Base-by-base conservation (phyloP, 2,113 vertebrate genomes). In the Cyprinodon brontotheroides region DNA sequence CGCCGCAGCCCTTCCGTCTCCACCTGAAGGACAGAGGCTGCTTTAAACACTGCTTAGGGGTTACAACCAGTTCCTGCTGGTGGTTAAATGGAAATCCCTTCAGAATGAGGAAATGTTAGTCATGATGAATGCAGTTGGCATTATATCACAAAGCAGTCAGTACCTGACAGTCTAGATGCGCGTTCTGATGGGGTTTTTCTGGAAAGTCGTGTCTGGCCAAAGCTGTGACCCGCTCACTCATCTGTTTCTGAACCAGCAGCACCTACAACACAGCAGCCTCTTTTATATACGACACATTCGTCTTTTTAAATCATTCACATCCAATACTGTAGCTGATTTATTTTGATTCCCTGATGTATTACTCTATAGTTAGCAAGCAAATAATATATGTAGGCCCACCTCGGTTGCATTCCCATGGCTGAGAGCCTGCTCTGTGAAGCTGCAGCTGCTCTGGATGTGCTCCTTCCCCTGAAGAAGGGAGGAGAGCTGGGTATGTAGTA, bases 361-460 rank as follows among this genome's bases (percentile, higher is more conserved):
- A 38, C 15, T 15, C 14, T 57, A 17, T 14, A 22, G 12, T 10
- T 38, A 50, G 65, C 45, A 7, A 50, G 7, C 7, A 65, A 57
- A 57, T 69, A 3, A 69, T 1, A 82, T 7, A 40, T 68, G 53
- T 37, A 47, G 14, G 67, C 82, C 53, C 72, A 93, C 92, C 92
- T 99, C 98, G 0, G 96, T 95, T 60, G 96, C 96, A 0, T 95
- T 96, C 77, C 98, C 98, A 3, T 98, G 96, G 83, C 94, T 95
- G 88, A 99, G 94, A 0, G 98, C 97, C 91, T 98, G 97, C 90
- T 98, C 97, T 0, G 98, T 96, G 70, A 99, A 98, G 66, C 94
- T 95, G 86, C 96, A 97, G 91, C 98, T 98, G 90, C 96, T 98
- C 87, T 96, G 94, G 77, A 99, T 98, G 91, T 97, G 96, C 41